Evolutionary conservation across 2,797 vertebrate species (phyloP), one percentile per base, ranked within the genome.

Genomic region (Microctenopoma lineatum): DNA sequence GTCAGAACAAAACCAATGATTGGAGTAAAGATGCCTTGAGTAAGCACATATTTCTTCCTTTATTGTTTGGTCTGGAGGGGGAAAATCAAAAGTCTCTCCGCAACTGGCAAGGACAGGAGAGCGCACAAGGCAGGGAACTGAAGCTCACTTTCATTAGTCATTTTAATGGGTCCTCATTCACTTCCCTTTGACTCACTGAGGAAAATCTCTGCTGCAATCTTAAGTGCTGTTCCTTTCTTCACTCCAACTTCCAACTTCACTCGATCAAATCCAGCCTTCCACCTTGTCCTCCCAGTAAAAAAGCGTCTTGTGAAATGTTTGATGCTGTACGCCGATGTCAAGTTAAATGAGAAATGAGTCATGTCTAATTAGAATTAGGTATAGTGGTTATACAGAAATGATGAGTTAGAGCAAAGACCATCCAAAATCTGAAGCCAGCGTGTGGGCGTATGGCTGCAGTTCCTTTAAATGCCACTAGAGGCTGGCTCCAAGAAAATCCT

Each of bases 141-240:
- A 55, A 15, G 27, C 64, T 59, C 14, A 1, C 11, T 59, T 62
- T 52, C 18, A 65, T 55, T 50, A 16, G 44, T 50, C 48, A 48
- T 41, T 61, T 26, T 18, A 48, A 56, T 39, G 45, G n/a, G 39
- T 59, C 34, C 34, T 36, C 51, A 18, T 25, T 55, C 27, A n/a
- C 44, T 26, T 60, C 11, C 38, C 29, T 26, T 26, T 71, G 62
- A 48, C 62, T 26, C 39, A 25, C 46, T 53, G 34, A 55, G 41
- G 32, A 55, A 16, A 57, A 48, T 66, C 47, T 66, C 15, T 59
- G 62, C 41, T 47, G n/a, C 46, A 10, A n/a, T 62, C 27, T 39
- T 27, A 44, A 66, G 27, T 14, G 32, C 36, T 65, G 42, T 25
- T 66, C 45, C 14, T 51, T 46, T 60, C 50, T 14, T 57, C 21